Conservation (phyloP, 1,140 invertebrate genomes). For the Diprion similis region DNA sequence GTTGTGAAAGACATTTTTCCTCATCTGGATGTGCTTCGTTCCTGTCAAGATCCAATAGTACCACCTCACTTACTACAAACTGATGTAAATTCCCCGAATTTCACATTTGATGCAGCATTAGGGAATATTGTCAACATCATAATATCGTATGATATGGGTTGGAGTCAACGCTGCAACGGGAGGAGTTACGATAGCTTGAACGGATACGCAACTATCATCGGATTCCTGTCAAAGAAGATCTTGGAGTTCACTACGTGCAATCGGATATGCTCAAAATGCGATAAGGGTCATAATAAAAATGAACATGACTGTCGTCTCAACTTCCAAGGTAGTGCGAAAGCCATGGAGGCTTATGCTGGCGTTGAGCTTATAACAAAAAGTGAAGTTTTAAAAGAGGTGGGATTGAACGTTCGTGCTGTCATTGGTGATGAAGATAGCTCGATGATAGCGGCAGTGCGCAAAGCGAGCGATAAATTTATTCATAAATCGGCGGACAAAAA, state of each 20-base stretch:
- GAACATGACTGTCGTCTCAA: constrained; percentile 31
- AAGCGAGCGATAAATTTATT: constrained; percentile 20
- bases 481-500: constrained; percentile 35
- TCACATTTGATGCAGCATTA: constrained; percentile 7
- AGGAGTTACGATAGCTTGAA: constrained; percentile 16
- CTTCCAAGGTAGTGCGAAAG: constrained; percentile 31
- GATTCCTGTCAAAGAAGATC: not conserved
- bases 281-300: constrained; percentile 18
- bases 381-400: constrained; percentile 27
- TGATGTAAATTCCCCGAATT: not conserved
- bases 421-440: constrained; percentile 35
- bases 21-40: not conserved
- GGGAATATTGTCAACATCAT: constrained; percentile 21
- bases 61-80: not conserved
- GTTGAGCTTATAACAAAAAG: constrained; percentile 30
- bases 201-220: constrained; percentile 11
- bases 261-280: constrained; percentile 19
- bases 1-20: constrained; percentile 13
- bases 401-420: constrained; percentile 24
- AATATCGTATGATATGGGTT: constrained; percentile 18
- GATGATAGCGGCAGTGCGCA: constrained; percentile 24
- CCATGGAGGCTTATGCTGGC: constrained; percentile 33
- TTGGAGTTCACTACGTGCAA: constrained; percentile 9
- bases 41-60: not conserved
- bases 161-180: constrained; percentile 9